Base-by-base conservation (phyloP, 2,797 vertebrate species). In the Vireo griseus region DNA sequence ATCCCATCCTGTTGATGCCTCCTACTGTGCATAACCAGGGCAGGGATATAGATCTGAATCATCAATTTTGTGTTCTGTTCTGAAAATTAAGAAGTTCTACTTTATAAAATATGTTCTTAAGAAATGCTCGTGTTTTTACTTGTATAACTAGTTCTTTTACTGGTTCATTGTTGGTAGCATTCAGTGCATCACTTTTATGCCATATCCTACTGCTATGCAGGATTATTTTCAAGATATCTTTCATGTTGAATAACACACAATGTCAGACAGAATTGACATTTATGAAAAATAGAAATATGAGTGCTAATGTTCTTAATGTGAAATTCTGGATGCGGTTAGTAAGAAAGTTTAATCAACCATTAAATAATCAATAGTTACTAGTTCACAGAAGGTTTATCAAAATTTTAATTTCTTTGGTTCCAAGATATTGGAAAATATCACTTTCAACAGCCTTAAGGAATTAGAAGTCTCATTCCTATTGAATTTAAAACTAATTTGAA, bases 311-410 rank as follows among this genome's bases (percentile, higher is more conserved):
- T 89, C 47, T 54, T 69, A 18, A 58, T 52, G 48, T 79, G 77
- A 91, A 91, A 80, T 80, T 92, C 68, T 45, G 21, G 68, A 68
- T 29, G 44, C 40, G 52, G n/a, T 86, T 88, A 81, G 77, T 45
- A 62, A 75, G n/a, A 79, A 90, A 73, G 69, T 88, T 94, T 88
- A 85, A 86, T 89, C 44, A 87, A n/a, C 45, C 39, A 40, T 85
- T 95, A 89, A 73, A 72, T 90, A 94, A 92, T 90, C 81, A 73
- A 42, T 89, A 79, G 16, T 73, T 93, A 54, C 31, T 76, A 45
- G 16, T 67, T 89, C 51, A 80, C 29, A 52, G 47, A 75, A 75
- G 6, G 18, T 69, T 81, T 85, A 85, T 78, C 9, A 91, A 91
- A 88, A 69, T 45, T 82, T 93, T 75, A 62, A 86, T 93, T 93